Evolutionary conservation across 1,140 invertebrate species (phyloP), one percentile per base, ranked within the genome.

Genomic region (Plodia interpunctella): DNA sequence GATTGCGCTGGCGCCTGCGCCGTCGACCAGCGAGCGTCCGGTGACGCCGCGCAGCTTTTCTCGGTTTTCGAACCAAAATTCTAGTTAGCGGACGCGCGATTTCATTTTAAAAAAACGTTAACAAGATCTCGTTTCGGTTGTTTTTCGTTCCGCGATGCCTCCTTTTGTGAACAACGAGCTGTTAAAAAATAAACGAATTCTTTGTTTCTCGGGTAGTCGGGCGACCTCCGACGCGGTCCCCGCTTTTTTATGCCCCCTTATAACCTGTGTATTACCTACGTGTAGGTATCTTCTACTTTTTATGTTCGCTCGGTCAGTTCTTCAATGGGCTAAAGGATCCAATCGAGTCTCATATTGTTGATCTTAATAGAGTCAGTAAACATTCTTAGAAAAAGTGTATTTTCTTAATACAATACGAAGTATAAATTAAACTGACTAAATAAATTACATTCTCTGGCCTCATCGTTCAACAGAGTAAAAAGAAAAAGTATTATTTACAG

Each of bases 111-210:
- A 32, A 87, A n/a, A 84, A 85, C 78, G 83, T 87, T 89, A 89
- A 89, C 87, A 87, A 87, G 87, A 74, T 80, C 81, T 87, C 86
- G 81, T 87, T 87, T 85, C 68, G 75, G 78, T 87, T 72, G 76
- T 89, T 87, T 88, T 88, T 86, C 84, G 75, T 83, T 78, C 79
- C 79, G 82, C 79, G 78, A 74, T 70, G 78, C 76, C 81, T 81
- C 78, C 84, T 87, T 88, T 88, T 88, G 81, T 87, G 78, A 84
- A 87, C 83, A 78, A 80, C 83, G 79, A 87, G 86, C 86, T 89
- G 86, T 89, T 89, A 89, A 89, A 89, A 89, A 89, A 89, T 89
- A 89, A 89, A 87, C 81, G 84, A 89, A 83, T 74, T 85, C 86
- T 87, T 89, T 89, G 86, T 89, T 88, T 88, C 86, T 88, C 84